Evolutionary conservation across 2,888 invertebrate genomes (phyloP).

Genomic region (Leptinotarsa tumamoca): DNA sequence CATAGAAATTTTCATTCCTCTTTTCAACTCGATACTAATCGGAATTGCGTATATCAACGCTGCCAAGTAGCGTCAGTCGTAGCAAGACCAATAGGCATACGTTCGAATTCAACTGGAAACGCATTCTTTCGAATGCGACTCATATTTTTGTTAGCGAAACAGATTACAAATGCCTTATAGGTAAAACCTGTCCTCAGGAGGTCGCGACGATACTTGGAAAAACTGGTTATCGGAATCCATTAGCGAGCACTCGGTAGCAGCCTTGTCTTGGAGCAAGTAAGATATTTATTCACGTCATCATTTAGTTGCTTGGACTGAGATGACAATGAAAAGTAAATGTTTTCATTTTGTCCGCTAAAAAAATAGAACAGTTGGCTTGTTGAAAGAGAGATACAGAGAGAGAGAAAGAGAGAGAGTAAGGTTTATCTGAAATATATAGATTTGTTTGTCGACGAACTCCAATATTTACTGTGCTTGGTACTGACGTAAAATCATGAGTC

Average conservation of each 20-base stretch:
- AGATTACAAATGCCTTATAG: background rate
- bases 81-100: background rate
- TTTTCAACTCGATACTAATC: background rate
- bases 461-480: too few species aligned
- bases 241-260: constrained; percentile 5
- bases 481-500: too few species aligned
- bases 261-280: background rate
- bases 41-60: background rate
- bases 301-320: background rate
- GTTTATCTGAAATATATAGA: too few species aligned
- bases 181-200: constrained; percentile 3
- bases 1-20: too few species aligned
- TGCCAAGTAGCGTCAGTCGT: background rate
- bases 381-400: too few species aligned
- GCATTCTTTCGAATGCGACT: constrained; percentile 1
- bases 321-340: too few species aligned
- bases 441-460: too few species aligned
- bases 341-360: too few species aligned
- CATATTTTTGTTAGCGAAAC: constrained; percentile 3
- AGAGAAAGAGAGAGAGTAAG: too few species aligned
- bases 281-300: background rate
- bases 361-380: too few species aligned
- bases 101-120: background rate
- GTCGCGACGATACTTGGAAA: background rate
- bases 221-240: constrained; percentile 9